These are phyloP conservation scores for Dolichallabes microphthalmus DNA, from an alignment of 2,113 vertebrate genomes.

Conservation along the genomic window DNA sequence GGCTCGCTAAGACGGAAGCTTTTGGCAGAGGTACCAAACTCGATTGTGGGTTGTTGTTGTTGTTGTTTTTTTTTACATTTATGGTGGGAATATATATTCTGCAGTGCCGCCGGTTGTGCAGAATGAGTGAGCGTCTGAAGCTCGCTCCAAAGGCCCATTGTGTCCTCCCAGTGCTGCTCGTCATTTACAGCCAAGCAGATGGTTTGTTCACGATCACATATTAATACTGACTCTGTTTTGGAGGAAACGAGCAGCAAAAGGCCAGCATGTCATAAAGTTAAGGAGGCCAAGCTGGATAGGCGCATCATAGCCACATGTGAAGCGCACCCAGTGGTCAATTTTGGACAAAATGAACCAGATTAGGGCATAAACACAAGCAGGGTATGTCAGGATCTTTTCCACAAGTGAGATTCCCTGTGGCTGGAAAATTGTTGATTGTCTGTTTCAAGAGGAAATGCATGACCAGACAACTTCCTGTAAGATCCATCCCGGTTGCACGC, in stretches of 20 bases:
- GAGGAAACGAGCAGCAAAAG: slow-evolving; percentile 62
- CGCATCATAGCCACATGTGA: background rate
- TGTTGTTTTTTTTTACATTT: background rate
- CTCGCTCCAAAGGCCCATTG: slow-evolving; percentile 65
- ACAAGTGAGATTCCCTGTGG: slow-evolving; percentile 4
- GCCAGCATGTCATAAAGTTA: slow-evolving; percentile 57
- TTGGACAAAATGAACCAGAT: slow-evolving; percentile 34
- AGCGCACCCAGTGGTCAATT: slow-evolving; percentile 27
- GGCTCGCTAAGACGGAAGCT: background rate
- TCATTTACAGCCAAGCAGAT: slow-evolving; percentile 70
- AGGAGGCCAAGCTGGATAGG: background rate
- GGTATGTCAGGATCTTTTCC: slow-evolving; percentile 53
- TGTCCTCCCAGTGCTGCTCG: slow-evolving; percentile 66
- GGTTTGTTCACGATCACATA: slow-evolving; percentile 70
- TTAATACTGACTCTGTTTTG: slow-evolving; percentile 62
- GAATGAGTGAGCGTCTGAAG: slow-evolving; percentile 55
- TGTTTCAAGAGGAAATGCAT: slow-evolving; percentile 2
- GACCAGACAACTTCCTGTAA: background rate
- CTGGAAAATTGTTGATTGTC: background rate
- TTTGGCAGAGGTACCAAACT: background rate
- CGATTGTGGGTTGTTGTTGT: background rate
- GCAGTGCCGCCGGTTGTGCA: slow-evolving; percentile 64
- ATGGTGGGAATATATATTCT: slow-evolving; percentile 26
- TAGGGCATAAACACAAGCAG: slow-evolving; percentile 43
- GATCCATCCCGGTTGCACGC: background rate